Base-by-base conservation (phyloP, 2,888 invertebrate species). In the Saturnia pavonia region DNA sequence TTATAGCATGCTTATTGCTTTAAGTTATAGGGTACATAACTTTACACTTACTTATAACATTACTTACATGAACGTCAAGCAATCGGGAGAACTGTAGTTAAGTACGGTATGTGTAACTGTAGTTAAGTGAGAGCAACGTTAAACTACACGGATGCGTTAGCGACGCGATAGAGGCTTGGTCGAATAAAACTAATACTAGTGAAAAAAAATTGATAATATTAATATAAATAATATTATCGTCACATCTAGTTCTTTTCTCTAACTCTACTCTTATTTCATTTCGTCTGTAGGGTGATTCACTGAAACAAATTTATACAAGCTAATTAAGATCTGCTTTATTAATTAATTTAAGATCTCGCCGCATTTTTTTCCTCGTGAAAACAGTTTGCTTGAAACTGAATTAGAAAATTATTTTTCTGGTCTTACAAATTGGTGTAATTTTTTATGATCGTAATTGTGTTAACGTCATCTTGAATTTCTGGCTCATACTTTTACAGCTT, bases 271-370 rank as follows among this genome's bases (percentile, higher is more conserved):
- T 57, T 9, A 43, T 25, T 60, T 19, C 19, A 69, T 69, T 27
- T 69, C 11, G 1, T 6, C 69, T 72, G 71, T 74, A 75, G 51
- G 65, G 75, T 75, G 81, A 85, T 83, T 79, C 79, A 83, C 81
- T 82, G 79, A 76, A 82, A 86, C 84, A 80, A 89, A 88, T 88
- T 90, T 83, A 84, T 83, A 79, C 73, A 67, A 69, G 74, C 82
- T 87, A 90, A 91, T 91, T 90, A 88, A 88, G 85, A 89, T 77
- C 82, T 84, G 86, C 82, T 87, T 89, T 89, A 89, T 90, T 90
- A 89, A 90, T 90, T 86, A 88, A 81, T 83, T 84, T 80, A 72
- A 71, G 72, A 72, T 77, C 79, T 78, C 78, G 76, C 76, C 72
- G 72, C 77, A 75, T 77, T 77, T 40, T 63, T 63, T 63, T n/a